Evolutionary conservation across 2,113 vertebrate species (phyloP).

Genomic region (Sinosuthora webbiana): DNA sequence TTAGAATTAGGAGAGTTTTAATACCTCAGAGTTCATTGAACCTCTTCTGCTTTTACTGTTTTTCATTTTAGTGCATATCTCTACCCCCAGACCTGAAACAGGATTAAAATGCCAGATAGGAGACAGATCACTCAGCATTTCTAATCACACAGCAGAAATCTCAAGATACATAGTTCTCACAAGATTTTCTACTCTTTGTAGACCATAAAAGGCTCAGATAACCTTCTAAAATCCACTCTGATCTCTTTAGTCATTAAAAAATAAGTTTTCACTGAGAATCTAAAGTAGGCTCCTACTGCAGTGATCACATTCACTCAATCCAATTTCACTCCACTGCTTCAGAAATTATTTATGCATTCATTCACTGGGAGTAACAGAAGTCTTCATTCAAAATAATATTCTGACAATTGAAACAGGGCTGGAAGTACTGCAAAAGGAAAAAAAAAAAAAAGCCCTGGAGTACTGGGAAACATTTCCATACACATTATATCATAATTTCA

Average conservation of each 20-base stretch:
- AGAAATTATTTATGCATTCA: neutral
- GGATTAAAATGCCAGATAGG: constrained; percentile 43
- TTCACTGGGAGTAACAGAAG: neutral
- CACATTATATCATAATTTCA: neutral
- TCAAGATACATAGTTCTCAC: constrained; percentile 15
- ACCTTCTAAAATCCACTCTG: neutral
- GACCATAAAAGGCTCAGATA: constrained; percentile 41
- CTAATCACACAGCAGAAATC: constrained; percentile 22
- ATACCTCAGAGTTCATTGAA: neutral
- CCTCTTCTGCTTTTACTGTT: neutral
- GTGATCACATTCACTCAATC: neutral
- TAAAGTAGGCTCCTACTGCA: neutral
- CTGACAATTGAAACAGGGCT: neutral
- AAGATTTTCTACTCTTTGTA: constrained; percentile 20
- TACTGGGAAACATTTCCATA: neutral
- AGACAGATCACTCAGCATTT: constrained; percentile 42
- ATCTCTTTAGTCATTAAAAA: constrained; percentile 9
- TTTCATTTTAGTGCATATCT: neutral
- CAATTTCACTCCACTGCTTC: neutral
- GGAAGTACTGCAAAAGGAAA: neutral
- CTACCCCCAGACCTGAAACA: neutral
- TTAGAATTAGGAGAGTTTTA: neutral
- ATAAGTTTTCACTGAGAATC: neutral
- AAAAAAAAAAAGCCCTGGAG: neutral
- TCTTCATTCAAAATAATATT: neutral